phyloP scores from a whole-genome alignment of 2,797 vertebrate genomes.

The Dipus sagitta region DNA sequence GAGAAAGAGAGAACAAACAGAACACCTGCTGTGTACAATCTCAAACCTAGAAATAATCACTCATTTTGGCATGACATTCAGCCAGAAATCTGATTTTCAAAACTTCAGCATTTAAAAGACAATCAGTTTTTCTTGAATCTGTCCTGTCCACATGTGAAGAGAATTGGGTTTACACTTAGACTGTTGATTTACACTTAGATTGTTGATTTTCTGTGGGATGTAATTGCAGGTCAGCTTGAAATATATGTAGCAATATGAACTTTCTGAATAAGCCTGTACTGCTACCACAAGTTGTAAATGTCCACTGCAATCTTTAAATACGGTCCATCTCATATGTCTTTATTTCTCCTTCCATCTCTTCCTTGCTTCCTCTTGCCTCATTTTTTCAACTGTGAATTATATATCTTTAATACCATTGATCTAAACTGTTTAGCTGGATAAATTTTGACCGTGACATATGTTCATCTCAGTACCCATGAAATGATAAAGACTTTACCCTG shows the following conservation, averaged over 20 bases:
- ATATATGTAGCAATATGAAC: not conserved
- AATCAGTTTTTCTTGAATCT: slow-evolving; percentile 40
- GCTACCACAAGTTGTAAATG: not conserved
- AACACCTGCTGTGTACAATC: slow-evolving; percentile 49
- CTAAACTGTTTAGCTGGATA: not conserved
- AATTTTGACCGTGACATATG: not conserved
- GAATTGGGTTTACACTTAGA: not conserved
- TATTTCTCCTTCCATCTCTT: not conserved
- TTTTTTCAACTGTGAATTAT: not conserved
- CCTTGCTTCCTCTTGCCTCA: rapidly evolving
- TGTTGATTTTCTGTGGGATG: slow-evolving; percentile 46
- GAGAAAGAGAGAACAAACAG: not conserved
- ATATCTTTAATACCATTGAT: not conserved
- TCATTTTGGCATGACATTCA: slow-evolving; percentile 61
- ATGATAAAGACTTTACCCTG: not conserved
- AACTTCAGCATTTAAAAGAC: slow-evolving; percentile 40
- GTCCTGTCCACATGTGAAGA: not conserved
- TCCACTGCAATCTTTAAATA: not conserved
- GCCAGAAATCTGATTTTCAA: slow-evolving; percentile 69
- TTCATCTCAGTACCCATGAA: not conserved
- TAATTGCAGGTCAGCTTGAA: not conserved
- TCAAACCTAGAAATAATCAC: slow-evolving; percentile 62
- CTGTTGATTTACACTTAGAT: slow-evolving; percentile 40
- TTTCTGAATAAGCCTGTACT: not conserved
- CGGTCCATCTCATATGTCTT: not conserved